Evolutionary conservation across 2,888 invertebrate species (phyloP).

Genomic region (Falcaria lacertinaria): DNA sequence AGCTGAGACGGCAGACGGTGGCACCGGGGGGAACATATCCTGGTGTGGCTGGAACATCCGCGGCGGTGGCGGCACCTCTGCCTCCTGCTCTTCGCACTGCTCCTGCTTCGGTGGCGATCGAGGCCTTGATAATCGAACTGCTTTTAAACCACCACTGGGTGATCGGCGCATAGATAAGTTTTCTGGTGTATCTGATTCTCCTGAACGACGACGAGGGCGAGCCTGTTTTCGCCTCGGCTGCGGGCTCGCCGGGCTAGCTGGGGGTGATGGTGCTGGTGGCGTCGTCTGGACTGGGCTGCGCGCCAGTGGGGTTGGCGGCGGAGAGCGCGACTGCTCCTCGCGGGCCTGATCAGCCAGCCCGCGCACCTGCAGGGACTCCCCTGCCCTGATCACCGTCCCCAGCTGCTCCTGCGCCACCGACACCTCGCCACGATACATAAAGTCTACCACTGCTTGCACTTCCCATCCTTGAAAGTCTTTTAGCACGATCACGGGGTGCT

Average conservation of each 20-base stretch:
- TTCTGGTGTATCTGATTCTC: conserved; percentile 82
- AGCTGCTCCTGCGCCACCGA: conserved; percentile 92
- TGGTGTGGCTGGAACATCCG: conserved; percentile 77
- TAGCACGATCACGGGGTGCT: conserved; percentile 94
- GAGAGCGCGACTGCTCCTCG: conserved; percentile 59
- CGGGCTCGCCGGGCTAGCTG: conserved; percentile 85
- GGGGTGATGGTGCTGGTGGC: conserved; percentile 66
- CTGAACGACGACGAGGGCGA: conserved; percentile 89
- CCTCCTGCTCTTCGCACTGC: conserved; percentile 56
- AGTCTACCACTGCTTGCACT: conserved; percentile 93
- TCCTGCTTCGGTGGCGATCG: conserved; percentile 67
- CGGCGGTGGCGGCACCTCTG: conserved; percentile 79
- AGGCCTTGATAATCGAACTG: conserved; percentile 61
- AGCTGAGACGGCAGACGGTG: conserved; percentile 83
- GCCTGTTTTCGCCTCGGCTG: conserved; percentile 92
- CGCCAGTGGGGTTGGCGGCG: conserved; percentile 61
- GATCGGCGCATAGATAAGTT: conserved; percentile 82
- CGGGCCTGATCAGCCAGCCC: conserved; percentile 85
- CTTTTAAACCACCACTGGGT: conserved; percentile 58
- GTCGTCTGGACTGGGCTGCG: conserved; percentile 67
- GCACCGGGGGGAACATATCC: conserved; percentile 86
- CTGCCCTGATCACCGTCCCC: conserved; percentile 90
- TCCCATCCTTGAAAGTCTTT: conserved; percentile 95
- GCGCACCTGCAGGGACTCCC: conserved; percentile 91
- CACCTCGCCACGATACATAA: conserved; percentile 96